Percentiles rank a stretch among this genome's conserved stretches.
Conservation (phyloP, 2,797 vertebrate species). For the Meriones psammophilus region DNA sequence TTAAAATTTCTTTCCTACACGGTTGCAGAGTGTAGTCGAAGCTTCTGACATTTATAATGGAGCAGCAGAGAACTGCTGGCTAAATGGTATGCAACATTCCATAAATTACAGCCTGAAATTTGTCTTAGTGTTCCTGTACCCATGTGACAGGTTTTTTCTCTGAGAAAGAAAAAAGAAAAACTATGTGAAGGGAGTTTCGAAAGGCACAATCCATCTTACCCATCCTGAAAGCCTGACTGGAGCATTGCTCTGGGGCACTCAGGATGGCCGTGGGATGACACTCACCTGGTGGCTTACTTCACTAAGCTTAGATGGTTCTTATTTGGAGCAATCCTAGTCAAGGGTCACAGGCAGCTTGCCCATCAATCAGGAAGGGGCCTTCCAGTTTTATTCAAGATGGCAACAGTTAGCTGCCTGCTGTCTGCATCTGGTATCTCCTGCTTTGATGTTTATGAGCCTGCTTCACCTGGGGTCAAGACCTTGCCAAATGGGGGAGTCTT, state of each 20-base stretch:
- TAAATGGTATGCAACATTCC: slow-evolving; percentile 28
- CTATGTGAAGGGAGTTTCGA: background rate
- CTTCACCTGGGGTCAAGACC: background rate
- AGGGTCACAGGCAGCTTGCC: background rate
- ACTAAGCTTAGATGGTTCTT: background rate
- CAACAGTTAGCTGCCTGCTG: rapidly evolving
- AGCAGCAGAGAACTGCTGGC: slow-evolving; percentile 36
- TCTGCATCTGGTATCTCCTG: rapidly evolving
- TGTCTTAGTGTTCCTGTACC: slow-evolving; percentile 57
- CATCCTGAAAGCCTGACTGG: background rate
- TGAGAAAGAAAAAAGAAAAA: slow-evolving; percentile 52
- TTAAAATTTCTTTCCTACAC: slow-evolving; percentile 33
- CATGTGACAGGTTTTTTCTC: slow-evolving; percentile 63
- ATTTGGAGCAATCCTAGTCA: background rate
- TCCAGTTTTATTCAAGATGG: background rate
- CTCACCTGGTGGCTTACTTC: slow-evolving; percentile 7
- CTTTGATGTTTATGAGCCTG: background rate
- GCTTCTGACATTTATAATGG: slow-evolving; percentile 27
- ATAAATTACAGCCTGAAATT: slow-evolving; percentile 71
- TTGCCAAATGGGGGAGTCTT: rapidly evolving
- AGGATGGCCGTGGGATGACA: background rate
- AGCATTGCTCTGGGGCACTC: background rate
- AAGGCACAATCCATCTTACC: background rate
- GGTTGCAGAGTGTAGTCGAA: background rate
- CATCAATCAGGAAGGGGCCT: background rate